Evolutionary conservation across 2,888 invertebrate genomes (phyloP), one percentile per base, ranked within the genome.

Genomic region (Oscheius sp.): DNA sequence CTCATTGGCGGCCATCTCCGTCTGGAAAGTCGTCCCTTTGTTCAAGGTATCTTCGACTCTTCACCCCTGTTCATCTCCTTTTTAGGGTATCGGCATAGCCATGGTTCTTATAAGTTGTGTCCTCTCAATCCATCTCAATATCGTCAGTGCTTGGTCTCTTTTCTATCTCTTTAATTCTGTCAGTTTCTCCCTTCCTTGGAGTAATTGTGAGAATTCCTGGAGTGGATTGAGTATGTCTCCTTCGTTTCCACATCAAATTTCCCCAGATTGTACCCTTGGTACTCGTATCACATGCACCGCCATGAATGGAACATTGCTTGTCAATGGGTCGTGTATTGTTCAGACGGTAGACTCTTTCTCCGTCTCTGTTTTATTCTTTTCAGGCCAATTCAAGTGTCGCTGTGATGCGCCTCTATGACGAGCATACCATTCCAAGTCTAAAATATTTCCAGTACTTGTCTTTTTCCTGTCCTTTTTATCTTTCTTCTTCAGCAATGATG

Each of bases 111-210:
- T 91, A 74, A 91, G 91, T 1, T 88, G 89, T 55, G 85, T 91
- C 72, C 89, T 91, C 46, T 89, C 90, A 25, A 89, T 91, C 76
- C 91, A 91, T 86, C 91, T 91, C 88, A 91, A 91, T 84, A 89
- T 91, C 88, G 89, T 91, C 77, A 89, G 91, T 16, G 90, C 91
- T 13, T 91, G 91, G 91, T 89, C 91, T 1, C 83, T 91, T 49
- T 90, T 90, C 86, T 91, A 91, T 78, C 86, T 91, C 66, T 88
- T 90, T 77, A 93, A 94, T 75, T 94, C 95, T 35, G 73, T 95
- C 89, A 93, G 93, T 89, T 92, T 93, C 56, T 92, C 93, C 81
- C 93, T 95, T 86, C 95, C 96, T 1, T 96, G 96, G 96, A 92
- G 93, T 29, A 92, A 93, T 85, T 96, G 96, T 89, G 92, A 92